Percentiles rank a stretch among this genome's conserved stretches.
Evolutionary conservation across 2,113 vertebrate genomes (phyloP).

Genomic region (Sinosuthora webbiana): DNA sequence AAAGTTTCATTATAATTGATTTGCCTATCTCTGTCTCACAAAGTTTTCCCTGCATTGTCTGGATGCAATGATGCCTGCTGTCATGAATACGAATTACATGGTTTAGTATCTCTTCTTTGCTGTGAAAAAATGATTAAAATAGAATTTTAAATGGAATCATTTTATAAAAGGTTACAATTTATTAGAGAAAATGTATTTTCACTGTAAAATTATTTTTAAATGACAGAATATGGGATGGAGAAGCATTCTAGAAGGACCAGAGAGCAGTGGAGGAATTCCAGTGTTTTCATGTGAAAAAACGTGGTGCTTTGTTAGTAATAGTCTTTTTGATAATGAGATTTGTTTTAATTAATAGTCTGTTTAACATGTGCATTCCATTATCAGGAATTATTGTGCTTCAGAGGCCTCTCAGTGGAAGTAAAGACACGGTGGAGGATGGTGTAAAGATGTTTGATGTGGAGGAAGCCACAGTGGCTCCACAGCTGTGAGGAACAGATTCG

Average conservation of each 20-base stretch:
- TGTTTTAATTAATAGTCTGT: constrained; percentile 24
- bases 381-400: neutral
- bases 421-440: neutral
- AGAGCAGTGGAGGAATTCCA: neutral
- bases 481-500: neutral
- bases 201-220: constrained; percentile 7
- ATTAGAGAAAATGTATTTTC: constrained; percentile 5
- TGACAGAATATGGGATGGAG: neutral
- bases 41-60: constrained; percentile 9
- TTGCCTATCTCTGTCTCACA: constrained; percentile 39
- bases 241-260: neutral
- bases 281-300: neutral
- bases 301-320: neutral
- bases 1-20: constrained; percentile 33
- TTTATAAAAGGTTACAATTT: constrained; percentile 1
- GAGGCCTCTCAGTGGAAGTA: neutral
- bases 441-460: neutral
- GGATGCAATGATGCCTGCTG: constrained; percentile 10
- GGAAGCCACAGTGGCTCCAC: neutral
- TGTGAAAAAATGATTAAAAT: constrained; percentile 43
- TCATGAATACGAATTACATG: constrained; percentile 2
- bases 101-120: constrained; percentile 11
- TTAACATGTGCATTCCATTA: constrained; percentile 22
- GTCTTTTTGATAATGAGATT: neutral
- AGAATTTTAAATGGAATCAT: neutral